phyloP scores from a whole-genome alignment of 2,888 invertebrate species.

The Sminthurinus aureus region DNA sequence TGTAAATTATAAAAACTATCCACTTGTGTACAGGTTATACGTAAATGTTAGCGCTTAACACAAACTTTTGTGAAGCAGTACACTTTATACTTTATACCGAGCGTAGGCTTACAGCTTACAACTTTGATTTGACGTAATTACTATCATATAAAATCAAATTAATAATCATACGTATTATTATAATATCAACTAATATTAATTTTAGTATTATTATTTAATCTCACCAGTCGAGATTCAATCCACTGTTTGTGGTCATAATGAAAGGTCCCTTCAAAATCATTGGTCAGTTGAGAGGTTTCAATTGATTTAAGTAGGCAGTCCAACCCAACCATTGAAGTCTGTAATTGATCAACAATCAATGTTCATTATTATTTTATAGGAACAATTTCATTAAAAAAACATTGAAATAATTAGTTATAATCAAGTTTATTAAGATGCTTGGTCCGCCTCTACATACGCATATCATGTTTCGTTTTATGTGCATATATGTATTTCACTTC shows the following conservation, averaged over 20 bases:
- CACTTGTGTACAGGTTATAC: too few relatives aligned
- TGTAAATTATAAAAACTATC: too few relatives aligned
- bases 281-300: constrained; percentile 89
- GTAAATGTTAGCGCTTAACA: background rate
- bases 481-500: too few relatives aligned
- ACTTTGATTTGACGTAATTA: background rate
- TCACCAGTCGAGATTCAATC: constrained; percentile 88
- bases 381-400: background rate
- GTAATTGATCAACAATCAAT: constrained; percentile 63
- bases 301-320: constrained; percentile 93
- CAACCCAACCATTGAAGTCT: constrained; percentile 96
- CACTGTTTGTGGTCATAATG: constrained; percentile 96
- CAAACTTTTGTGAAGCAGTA: background rate
- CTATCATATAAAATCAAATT: background rate
- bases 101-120: too few relatives aligned
- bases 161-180: background rate
- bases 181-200: too few relatives aligned
- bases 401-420: too few relatives aligned
- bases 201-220: constrained; percentile 39
- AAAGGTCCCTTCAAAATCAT: constrained; percentile 92
- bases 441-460: background rate
- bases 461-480: background rate
- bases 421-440: too few relatives aligned
- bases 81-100: background rate
- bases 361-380: background rate